Evolutionary conservation across 2,888 invertebrate genomes (phyloP).

Genomic region (Branchinecta sandiegonensis): DNA sequence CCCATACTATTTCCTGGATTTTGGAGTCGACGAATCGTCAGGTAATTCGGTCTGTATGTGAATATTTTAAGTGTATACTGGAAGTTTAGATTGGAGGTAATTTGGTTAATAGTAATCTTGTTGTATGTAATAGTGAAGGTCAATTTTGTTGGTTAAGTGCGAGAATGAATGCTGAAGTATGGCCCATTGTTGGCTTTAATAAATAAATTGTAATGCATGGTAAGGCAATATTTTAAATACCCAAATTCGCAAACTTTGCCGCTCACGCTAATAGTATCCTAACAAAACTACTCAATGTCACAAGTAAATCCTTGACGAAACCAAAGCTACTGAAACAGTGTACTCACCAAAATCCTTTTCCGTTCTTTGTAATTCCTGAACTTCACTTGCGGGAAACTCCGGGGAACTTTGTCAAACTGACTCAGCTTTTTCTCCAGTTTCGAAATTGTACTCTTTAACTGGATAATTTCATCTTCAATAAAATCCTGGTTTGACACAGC

Average conservation of each 20-base stretch:
- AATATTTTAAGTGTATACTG: too few species aligned
- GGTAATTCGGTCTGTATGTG: too few species aligned
- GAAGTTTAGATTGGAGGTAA: too few species aligned
- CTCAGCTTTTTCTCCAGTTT: conserved; percentile 28
- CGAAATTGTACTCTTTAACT: background rate
- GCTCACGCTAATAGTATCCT: background rate
- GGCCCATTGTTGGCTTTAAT: too few species aligned
- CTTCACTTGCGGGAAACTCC: conserved; percentile 76
- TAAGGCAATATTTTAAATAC: background rate
- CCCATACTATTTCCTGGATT: too few species aligned
- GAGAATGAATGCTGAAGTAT: too few species aligned
- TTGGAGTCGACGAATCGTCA: too few species aligned
- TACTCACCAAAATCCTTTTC: conserved; percentile 72
- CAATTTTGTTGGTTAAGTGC: too few species aligned
- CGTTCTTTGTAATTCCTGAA: conserved; percentile 81
- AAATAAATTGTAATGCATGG: too few species aligned
- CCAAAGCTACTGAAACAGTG: background rate
- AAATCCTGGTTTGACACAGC: background rate
- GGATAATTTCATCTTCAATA: background rate
- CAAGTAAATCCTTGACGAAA: too few species aligned
- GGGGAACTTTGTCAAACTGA: conserved; percentile 39
- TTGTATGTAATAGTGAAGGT: too few species aligned
- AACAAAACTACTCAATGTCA: background rate
- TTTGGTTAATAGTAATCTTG: too few species aligned
- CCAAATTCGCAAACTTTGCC: background rate